Base-by-base conservation (phyloP, 2,888 invertebrate species). In the Cylloceria caligata region DNA sequence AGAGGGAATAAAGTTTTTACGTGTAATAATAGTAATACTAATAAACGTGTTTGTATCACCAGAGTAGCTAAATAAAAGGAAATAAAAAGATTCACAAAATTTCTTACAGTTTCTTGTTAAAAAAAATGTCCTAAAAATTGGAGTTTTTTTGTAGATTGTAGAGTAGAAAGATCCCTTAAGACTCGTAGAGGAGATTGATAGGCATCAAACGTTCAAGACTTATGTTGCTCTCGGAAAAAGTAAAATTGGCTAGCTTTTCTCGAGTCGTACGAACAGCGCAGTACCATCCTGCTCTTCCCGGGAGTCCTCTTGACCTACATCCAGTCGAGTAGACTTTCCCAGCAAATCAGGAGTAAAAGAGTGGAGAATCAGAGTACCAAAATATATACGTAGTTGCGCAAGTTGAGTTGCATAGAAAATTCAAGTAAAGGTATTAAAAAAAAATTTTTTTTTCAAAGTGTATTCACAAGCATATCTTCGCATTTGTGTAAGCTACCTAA, bases 221-320 rank as follows among this genome's bases (percentile, higher is more conserved):
- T 60, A 60, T 34, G 60, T 34, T 34, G 19, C 34, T 60, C 60
- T 60, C 34, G 60, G 34, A 34, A 34, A 34, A 34, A 60, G 60
- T 34, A 60, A 60, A 60, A 60, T 60, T 19, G 60, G 19, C 60
- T 30, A 34, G 34, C 9, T 34, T 60, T 30, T 16, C 57, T 57
- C 57, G 57, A 34, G 34, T 34, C 9, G 16, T 6, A 34, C 60
- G 60, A 60, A 11, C 49, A 9, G 7, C 2, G n/a, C 13, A 13
- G n/a, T n/a, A n/a, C 16, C 30, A 34, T 57, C 30, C 34, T 16
- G 57, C 57, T 60, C 16, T 19, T 34, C 60, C 60, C 60, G 34
- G 19, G 30, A 34, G 60, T 60, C 60, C 60, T 60, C 60, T 60
- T 60, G 60, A 60, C 60, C 60, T 36, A 60, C 60, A 60, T 60